Base-by-base conservation (phyloP, 2,797 vertebrate genomes). In the Hypotaenidia okinawae region DNA sequence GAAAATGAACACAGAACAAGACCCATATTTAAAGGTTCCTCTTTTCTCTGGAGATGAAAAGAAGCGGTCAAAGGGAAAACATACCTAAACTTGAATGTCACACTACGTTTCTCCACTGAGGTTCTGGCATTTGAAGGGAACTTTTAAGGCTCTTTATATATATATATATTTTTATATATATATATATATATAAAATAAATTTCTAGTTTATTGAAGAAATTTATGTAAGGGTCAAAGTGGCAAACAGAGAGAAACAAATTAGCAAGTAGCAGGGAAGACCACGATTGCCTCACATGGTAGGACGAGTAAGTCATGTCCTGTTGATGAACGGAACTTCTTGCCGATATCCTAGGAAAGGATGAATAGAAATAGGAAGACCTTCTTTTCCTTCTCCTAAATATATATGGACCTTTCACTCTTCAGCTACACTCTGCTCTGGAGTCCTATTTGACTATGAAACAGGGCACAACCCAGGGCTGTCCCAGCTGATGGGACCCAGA, bases 111-210 rank as follows among this genome's bases (percentile, higher is more conserved):
- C 63, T 79, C 59, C 79, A 80, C 91, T 72, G 55, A 75, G 69
- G 77, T 84, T 92, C 63, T 95, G 89, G 89, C 84, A 95, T 96
- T 95, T 95, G 81, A 84, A 94, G 52, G 18, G 68, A 79, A 63
- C 90, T 89, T 96, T 87, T 80, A 91, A 93, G 58, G n/a, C 21
- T 84, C 21, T 84, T 27, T 84, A 68, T 8, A 81, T 67, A 45
- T 84, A 68, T 8, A 81, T 67, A 45, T 84, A 68, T 8, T 78
- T 67, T 41, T 84, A 68, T 8, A 81, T 67, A 45, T 84, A 68
- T 8, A 81, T 67, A 45, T 37, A 37, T 84, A 68, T 8, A 81
- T 63, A 45, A 93, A 92, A 93, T 58, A 66, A 77, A 81, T 52
- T 39, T 81, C 81, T 59, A 75, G 30, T 66, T 68, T 30, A 72